These are phyloP conservation scores for Eudyptes chrysolophus DNA, from an alignment of 2,113 vertebrate genomes.

Conservation along the genomic window DNA sequence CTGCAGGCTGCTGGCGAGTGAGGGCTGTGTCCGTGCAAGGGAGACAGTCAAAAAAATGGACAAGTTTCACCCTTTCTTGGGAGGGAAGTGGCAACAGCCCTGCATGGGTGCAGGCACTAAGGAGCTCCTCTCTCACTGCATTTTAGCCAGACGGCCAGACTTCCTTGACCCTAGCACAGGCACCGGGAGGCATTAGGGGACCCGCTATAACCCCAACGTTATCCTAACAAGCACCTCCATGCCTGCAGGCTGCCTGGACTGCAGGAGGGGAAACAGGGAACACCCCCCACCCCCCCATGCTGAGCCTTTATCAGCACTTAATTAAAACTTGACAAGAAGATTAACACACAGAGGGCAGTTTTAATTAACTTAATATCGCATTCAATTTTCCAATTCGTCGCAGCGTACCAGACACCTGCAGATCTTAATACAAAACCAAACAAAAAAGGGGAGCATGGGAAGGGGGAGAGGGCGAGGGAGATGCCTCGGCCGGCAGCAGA, in stretches of 20 bases:
- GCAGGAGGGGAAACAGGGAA: neutral
- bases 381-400: slow-evolving; percentile 57
- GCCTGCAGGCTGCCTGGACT: neutral
- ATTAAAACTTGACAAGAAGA: slow-evolving; percentile 81
- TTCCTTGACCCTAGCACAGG: neutral
- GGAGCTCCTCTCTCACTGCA: neutral
- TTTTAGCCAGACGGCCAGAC: too few relatives aligned
- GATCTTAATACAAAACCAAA: slow-evolving; percentile 10
- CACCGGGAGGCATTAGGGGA: neutral
- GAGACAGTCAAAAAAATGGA: neutral
- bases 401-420: slow-evolving; percentile 58
- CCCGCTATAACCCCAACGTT: neutral
- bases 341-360: slow-evolving; percentile 74
- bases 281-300: neutral
- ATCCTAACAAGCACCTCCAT: neutral
- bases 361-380: slow-evolving; percentile 76
- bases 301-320: slow-evolving; percentile 69
- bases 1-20: neutral
- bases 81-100: too few relatives aligned
- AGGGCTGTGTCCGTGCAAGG: neutral
- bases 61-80: neutral
- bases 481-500: neutral
- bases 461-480: neutral
- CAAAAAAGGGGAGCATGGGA: neutral
- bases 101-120: fast-evolving